Conservation (phyloP, 2,113 vertebrate species). For the Sorex fumeus region DNA sequence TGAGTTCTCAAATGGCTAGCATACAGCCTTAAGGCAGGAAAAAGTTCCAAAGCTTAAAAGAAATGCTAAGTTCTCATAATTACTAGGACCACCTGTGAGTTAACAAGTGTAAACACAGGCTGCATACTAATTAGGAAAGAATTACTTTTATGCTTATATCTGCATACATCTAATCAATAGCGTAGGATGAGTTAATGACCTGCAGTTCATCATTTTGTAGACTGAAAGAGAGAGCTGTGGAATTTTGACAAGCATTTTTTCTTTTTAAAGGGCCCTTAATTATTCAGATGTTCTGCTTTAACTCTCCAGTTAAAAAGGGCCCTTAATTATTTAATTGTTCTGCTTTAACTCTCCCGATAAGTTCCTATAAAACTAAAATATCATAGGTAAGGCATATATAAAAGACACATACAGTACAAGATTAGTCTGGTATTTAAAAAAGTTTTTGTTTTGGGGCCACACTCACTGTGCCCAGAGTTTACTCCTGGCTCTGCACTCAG, state of each 20-base stretch:
- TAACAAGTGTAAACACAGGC: constrained; percentile 67
- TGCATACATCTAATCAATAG: constrained; percentile 80
- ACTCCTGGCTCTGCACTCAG: too few species aligned
- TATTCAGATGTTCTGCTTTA: constrained; percentile 83
- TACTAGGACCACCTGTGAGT: constrained; percentile 42
- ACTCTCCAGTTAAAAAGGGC: constrained; percentile 72
- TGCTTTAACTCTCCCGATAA: constrained; percentile 78
- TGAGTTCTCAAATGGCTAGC: not conserved
- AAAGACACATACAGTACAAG: not conserved
- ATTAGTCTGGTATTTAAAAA: not conserved
- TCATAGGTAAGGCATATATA: not conserved
- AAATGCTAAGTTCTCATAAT: constrained; percentile 67
- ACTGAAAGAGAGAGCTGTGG: constrained; percentile 80
- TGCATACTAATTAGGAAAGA: constrained; percentile 68
- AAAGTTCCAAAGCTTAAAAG: constrained; percentile 66
- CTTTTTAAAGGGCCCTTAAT: constrained; percentile 83
- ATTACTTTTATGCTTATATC: constrained; percentile 75
- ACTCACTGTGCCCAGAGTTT: too few species aligned
- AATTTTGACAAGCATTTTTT: constrained; percentile 82
- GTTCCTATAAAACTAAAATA: constrained; percentile 72
- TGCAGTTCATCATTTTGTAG: constrained; percentile 70
- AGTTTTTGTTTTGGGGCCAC: too few species aligned
- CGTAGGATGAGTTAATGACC: constrained; percentile 71
- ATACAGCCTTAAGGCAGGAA: not conserved
- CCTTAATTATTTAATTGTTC: constrained; percentile 84